phyloP scores from a whole-genome alignment of 2,888 invertebrate genomes.

The Phengaris alcon region DNA sequence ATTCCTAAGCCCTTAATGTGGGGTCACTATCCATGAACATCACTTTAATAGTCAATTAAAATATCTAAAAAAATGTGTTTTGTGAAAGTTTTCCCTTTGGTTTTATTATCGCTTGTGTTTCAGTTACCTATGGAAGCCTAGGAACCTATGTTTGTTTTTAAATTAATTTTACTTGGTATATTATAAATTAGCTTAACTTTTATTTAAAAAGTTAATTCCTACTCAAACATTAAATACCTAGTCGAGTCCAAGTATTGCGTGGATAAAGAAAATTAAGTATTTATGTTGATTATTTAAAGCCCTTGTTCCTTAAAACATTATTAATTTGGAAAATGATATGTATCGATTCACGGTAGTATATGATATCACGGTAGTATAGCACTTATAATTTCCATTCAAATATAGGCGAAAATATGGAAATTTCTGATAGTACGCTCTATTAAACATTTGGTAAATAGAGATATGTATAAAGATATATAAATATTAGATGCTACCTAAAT shows the following conservation, averaged over 20 bases:
- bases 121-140: no score
- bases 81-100: not conserved
- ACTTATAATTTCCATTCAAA: no score
- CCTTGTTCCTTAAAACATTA: no score
- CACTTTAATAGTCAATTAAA: not conserved
- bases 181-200: not conserved
- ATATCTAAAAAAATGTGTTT: not conserved
- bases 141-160: not conserved
- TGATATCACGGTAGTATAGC: no score
- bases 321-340: no score
- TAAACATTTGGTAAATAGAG: no score
- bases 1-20: not conserved
- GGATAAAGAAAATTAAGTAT: not conserved
- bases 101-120: not conserved
- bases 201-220: not conserved
- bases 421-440: no score
- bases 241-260: constrained; percentile 13
- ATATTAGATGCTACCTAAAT: no score
- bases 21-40: not conserved
- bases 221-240: not conserved
- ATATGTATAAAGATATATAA: no score
- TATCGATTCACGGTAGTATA: no score
- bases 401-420: no score
- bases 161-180: not conserved
- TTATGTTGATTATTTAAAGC: no score